Conservation (phyloP, 2,113 vertebrate species). For the human (Homo sapiens) region DNA sequence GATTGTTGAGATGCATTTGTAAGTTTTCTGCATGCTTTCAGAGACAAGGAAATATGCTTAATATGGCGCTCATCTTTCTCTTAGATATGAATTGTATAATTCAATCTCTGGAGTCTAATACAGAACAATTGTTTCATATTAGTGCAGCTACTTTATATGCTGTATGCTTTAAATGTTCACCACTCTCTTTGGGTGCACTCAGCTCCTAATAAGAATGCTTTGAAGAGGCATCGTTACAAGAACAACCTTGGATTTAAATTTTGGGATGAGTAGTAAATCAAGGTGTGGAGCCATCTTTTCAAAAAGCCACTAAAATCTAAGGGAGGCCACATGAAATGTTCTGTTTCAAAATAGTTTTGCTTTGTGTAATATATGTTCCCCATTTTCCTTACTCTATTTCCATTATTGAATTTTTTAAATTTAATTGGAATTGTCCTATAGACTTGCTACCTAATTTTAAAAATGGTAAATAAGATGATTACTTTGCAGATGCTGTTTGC, state of each 20-base stretch:
- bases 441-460: slow-evolving; percentile 80
- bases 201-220: slow-evolving; percentile 46
- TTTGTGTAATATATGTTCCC: slow-evolving; percentile 65
- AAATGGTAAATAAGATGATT: slow-evolving; percentile 67
- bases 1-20: slow-evolving; percentile 52
- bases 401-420: slow-evolving; percentile 75
- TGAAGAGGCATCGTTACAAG: slow-evolving; percentile 26
- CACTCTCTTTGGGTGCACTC: slow-evolving; percentile 42
- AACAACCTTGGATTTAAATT: slow-evolving; percentile 68
- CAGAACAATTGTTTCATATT: slow-evolving; percentile 60
- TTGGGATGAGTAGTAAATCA: slow-evolving; percentile 50
- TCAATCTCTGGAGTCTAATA: slow-evolving; percentile 61
- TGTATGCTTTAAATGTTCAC: slow-evolving; percentile 54
- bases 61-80: slow-evolving; percentile 44
- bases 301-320: slow-evolving; percentile 54
- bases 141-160: slow-evolving; percentile 38
- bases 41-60: slow-evolving; percentile 47
- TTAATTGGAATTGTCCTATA: slow-evolving; percentile 79
- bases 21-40: slow-evolving; percentile 57
- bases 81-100: slow-evolving; percentile 46
- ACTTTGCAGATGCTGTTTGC: slow-evolving; percentile 1
- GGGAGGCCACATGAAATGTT: slow-evolving; percentile 1
- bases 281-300: slow-evolving; percentile 46
- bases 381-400: slow-evolving; percentile 74
- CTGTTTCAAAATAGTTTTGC: slow-evolving; percentile 48